Conservation (phyloP, 2,797 vertebrate species). For the Propithecus deckenii region DNA sequence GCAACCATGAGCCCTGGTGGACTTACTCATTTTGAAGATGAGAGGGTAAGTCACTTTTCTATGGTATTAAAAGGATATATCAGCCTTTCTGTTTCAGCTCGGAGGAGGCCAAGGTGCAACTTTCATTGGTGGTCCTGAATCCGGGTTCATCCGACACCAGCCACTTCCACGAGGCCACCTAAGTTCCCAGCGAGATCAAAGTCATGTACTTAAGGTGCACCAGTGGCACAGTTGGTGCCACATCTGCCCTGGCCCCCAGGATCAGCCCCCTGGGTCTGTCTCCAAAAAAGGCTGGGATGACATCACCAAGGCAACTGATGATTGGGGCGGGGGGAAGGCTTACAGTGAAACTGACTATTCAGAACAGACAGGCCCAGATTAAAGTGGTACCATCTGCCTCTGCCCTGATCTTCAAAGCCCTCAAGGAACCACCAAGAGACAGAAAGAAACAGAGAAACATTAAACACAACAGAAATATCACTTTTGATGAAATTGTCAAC, state of each 20-base stretch:
- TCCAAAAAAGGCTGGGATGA: not conserved
- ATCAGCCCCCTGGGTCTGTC: not conserved
- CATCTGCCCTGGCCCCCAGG: not conserved
- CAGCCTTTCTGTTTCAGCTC: not conserved
- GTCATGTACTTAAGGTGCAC: not conserved
- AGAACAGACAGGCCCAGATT: not conserved
- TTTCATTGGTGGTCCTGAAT: not conserved
- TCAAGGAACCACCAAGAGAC: not conserved
- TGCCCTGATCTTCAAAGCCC: not conserved
- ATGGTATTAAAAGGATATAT: not conserved
- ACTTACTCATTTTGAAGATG: not conserved
- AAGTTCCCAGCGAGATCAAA: not conserved
- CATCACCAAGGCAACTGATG: not conserved
- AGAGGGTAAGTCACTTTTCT: not conserved
- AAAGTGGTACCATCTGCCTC: not conserved
- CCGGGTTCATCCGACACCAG: not conserved
- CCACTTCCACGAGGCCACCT: not conserved
- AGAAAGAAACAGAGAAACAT: not conserved
- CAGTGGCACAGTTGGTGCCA: not conserved
- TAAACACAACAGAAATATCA: not conserved
- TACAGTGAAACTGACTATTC: not conserved
- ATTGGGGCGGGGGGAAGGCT: not conserved
- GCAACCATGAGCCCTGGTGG: not conserved
- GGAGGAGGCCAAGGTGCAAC: not conserved
- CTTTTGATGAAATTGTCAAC: not conserved